Percentiles rank a stretch among this genome's conserved stretches.
These are phyloP conservation scores for Drosophila robusta DNA, from an alignment of 2,888 invertebrate genomes.

Conservation along the genomic window DNA sequence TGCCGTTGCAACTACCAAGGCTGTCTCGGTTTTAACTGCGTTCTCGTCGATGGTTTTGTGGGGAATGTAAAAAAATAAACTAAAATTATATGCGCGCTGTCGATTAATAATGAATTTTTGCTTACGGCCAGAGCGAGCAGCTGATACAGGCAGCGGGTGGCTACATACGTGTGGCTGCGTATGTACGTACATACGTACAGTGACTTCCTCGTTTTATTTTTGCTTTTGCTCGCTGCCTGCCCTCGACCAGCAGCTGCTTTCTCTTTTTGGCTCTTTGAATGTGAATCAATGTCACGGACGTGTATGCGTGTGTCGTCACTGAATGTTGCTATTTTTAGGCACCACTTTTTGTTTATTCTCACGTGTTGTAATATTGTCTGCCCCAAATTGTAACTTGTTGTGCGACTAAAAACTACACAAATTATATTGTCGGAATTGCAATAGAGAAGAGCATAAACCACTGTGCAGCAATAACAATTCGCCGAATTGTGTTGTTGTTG, in stretches of 20 bases:
- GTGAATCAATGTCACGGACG: conserved; percentile 74
- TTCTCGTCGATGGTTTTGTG: conserved; percentile 8
- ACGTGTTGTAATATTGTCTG: conserved; percentile 52
- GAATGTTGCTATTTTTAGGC: conserved; percentile 42
- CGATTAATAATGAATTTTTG: conserved; percentile 54
- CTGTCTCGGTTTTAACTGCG: conserved; percentile 4
- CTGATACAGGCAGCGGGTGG: conserved; percentile 58
- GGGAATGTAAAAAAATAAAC: conserved; percentile 34
- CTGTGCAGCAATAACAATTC: conserved; percentile 50
- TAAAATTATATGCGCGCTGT: conserved; percentile 17
- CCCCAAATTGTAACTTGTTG: conserved; percentile 42
- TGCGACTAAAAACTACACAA: conserved; percentile 28
- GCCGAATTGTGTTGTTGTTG: conserved; percentile 29
- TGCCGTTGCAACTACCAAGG: conserved; percentile 12
- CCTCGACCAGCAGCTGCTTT: conserved; percentile 31
- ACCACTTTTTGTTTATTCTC: conserved; percentile 41
- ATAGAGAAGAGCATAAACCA: conserved; percentile 31
- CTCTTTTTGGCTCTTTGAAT: conserved; percentile 55
- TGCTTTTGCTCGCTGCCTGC: conserved; percentile 30
- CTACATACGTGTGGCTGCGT: background rate
- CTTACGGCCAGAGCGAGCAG: conserved; percentile 60
- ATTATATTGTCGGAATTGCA: conserved; percentile 38
- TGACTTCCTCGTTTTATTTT: conserved; percentile 74
- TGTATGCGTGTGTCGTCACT: conserved; percentile 42
- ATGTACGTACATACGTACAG: background rate